Evolutionary conservation across 2,113 vertebrate species (phyloP), one percentile per base, ranked within the genome.

Genomic region (Motacilla alba): DNA sequence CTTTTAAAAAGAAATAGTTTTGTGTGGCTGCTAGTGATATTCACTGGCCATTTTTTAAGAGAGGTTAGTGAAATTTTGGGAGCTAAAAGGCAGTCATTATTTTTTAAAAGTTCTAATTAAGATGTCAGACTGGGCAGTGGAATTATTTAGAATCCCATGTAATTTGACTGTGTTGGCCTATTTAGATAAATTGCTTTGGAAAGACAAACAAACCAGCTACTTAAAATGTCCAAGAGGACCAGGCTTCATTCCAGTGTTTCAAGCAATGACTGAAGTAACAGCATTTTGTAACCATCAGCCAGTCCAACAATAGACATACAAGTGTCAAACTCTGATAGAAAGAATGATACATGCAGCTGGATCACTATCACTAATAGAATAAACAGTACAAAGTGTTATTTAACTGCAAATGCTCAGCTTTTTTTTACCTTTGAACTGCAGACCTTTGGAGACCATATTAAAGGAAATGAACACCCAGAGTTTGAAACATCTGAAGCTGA

Each of bases 161-260:
- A 97, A 98, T 98, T 98, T 98, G 97, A 98, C 98, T 98, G 93
- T 97, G 96, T 98, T 98, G 97, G 97, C 97, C 95, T 97, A 90
- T 97, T 97, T 95, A 97, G 95, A 97, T 97, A 98, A 98, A 98
- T 96, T 96, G 96, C 95, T 94, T 97, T 97, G 98, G 96, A 98
- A 98, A 98, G 97, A 98, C 93, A 98, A 98, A 97, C 97, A 98
- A 98, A 97, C 93, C 92, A 95, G 87, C 96, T 95, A 97, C 97
- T 97, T 97, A 96, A 98, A 98, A 97, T 91, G 96, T 95, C 90
- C 97, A 97, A 96, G 96, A 96, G 95, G 89, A 77, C 87, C 96
- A 97, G 96, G 97, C 95, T 97, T 91, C 31, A 9, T 96, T 98
- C 97, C 97, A 98, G 82, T 94, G 80, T 93, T 95, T 97, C 95